These are phyloP conservation scores for Sciaenops ocellatus DNA, from an alignment of 2,797 vertebrate genomes.

Conservation along the genomic window DNA sequence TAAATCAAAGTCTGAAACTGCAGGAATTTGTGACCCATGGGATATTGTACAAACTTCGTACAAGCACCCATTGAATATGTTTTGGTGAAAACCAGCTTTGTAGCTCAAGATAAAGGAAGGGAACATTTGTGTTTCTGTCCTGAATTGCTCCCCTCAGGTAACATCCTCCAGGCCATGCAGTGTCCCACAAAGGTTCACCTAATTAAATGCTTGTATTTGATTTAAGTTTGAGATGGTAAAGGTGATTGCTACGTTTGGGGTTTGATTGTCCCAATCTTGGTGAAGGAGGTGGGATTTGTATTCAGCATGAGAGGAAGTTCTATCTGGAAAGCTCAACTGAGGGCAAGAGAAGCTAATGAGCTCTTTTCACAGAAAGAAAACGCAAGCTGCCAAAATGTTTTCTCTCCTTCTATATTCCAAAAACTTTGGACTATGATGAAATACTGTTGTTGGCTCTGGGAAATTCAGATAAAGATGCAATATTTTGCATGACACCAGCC, in stretches of 20 bases:
- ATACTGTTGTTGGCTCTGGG: constrained; percentile 24
- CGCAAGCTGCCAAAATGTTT: constrained; percentile 52
- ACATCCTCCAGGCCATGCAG: background rate
- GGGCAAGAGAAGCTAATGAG: constrained; percentile 72
- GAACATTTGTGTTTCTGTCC: constrained; percentile 26
- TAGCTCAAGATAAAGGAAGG: background rate
- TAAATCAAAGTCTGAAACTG: constrained; percentile 8
- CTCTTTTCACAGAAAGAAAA: constrained; percentile 63
- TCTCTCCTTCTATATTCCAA: constrained; percentile 14
- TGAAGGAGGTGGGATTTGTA: constrained; percentile 61
- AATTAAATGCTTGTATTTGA: constrained; percentile 52
- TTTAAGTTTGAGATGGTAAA: constrained; percentile 31
- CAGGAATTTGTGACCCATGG: constrained; percentile 13
- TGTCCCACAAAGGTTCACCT: constrained; percentile 21
- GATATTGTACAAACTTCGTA: constrained; percentile 1
- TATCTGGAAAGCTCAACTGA: constrained; percentile 57
- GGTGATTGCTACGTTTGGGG: constrained; percentile 17
- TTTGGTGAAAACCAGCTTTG: background rate
- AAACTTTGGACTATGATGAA: constrained; percentile 49
- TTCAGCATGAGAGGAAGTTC: constrained; percentile 57
- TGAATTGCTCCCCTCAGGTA: constrained; percentile 12
- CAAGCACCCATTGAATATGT: background rate
- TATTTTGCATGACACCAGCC: constrained; percentile 9
- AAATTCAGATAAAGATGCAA: constrained; percentile 26
- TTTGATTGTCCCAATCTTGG: constrained; percentile 34